Conservation (phyloP, 2,888 invertebrate genomes). For the Artemia sinica region DNA sequence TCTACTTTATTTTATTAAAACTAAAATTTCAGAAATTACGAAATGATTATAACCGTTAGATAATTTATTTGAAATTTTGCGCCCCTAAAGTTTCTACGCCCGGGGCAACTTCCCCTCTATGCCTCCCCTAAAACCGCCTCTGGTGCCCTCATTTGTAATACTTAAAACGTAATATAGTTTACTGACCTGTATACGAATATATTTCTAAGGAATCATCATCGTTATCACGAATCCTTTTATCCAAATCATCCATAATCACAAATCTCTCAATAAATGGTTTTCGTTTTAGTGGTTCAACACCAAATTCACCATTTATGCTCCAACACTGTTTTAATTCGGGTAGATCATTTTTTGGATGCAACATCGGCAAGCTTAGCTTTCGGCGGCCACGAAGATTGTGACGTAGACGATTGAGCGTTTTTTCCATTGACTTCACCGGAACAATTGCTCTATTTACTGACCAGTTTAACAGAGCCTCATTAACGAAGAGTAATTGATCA, state of each 20-base stretch:
- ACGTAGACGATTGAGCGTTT: constrained; percentile 24
- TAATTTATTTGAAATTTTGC: too few species aligned
- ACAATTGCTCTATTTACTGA: too few species aligned
- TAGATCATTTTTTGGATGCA: constrained; percentile 17
- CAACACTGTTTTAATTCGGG: constrained; percentile 9
- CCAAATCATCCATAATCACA: background rate
- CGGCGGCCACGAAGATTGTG: constrained; percentile 24
- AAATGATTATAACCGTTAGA: too few species aligned
- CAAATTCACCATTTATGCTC: background rate
- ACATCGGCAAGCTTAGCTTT: constrained; percentile 25
- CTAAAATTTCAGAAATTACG: too few species aligned
- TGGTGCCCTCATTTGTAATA: too few species aligned
- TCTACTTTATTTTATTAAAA: too few species aligned
- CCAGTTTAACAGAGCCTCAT: too few species aligned
- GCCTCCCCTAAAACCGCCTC: too few species aligned
- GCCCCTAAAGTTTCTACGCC: too few species aligned
- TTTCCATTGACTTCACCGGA: constrained; percentile 22
- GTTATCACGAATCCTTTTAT: background rate
- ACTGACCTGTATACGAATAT: background rate
- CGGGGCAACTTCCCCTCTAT: too few species aligned
- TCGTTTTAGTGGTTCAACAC: background rate
- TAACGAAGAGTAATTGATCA: too few species aligned
- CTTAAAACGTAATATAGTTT: too few species aligned
- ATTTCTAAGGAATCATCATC: background rate
- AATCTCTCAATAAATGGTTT: constrained; percentile 5